Base-by-base conservation (phyloP, 2,113 vertebrate species). In the Setophaga petechia region DNA sequence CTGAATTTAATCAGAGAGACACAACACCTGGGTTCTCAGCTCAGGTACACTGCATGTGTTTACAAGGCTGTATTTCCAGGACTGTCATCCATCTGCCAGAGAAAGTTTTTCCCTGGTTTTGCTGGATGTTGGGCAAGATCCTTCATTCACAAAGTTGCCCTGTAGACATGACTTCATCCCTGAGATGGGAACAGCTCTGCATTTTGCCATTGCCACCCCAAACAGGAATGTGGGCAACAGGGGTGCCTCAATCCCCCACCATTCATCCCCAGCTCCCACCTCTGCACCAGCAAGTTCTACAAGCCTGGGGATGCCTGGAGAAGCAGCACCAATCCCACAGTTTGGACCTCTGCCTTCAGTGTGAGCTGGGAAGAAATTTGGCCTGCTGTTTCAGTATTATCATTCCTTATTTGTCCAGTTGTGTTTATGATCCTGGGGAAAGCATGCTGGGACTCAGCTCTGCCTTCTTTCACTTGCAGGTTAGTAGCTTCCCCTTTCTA, bases 1-100 rank as follows among this genome's bases (percentile, higher is more conserved):
- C 52, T 67, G 57, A 69, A 58, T 95, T 86, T 88, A 88, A 71
- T 90, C 75, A 87, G 61, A 94, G 15, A 47, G 46, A 41, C 37
- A 59, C 39, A 89, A 65, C 28, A 20, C 12, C 10, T 55, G 67
- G 16, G n/a, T 59, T 83, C 30, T 92, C 76, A 81, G 47, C 20
- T 88, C 55, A 74, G 61, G 37, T 84, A 51, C 8, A 35, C 46
- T 15, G 44, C 25, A 11, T 9, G 15, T 5, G 18, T 86, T 77
- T 44, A 46, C 37, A 69, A 43, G 28, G 7, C 5, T 73, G 0
- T 43, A 30, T 73, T 59, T 84, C 52, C 14, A 21, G 0, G 1
- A 46, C 10, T 27, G 25, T n/a, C n/a, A 83, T 86, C 49, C 22
- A 59, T 55, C 59, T 61, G 43, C 31, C 39, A 66, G 1, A 76